Evolutionary conservation across 92 coral and sea anemone species (phyloP).

Genomic region (Epizoanthus illoricatus): DNA sequence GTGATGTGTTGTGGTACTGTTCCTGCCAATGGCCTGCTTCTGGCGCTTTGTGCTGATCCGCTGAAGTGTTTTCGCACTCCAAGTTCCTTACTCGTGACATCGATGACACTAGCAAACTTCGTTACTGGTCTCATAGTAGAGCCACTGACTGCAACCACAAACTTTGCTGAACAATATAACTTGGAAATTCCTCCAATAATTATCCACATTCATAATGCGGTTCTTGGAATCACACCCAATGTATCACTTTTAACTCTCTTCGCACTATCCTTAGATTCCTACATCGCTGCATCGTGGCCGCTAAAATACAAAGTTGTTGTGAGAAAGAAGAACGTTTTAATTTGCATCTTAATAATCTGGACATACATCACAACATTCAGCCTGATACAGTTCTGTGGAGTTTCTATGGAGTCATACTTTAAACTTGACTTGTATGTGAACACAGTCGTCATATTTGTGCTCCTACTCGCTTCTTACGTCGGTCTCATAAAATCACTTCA

Average conservation of each 20-base stretch:
- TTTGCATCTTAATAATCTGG: conserved; percentile 18
- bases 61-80: conserved; percentile 27
- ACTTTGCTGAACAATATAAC: conserved; percentile 10
- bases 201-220: background rate
- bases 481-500: conserved; percentile 28
- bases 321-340: background rate
- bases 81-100: conserved; percentile 23
- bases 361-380: conserved; percentile 27
- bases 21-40: conserved; percentile 15
- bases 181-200: background rate
- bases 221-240: conserved; percentile 12
- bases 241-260: conserved; percentile 31
- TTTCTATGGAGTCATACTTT: background rate
- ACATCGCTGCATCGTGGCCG: conserved; percentile 34
- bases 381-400: conserved; percentile 14
- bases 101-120: conserved; percentile 33
- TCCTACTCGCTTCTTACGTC: conserved; percentile 10
- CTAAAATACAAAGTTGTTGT: conserved; percentile 28
- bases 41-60: conserved; percentile 18
- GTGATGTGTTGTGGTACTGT: background rate
- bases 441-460: conserved; percentile 16
- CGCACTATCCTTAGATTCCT: conserved; percentile 20
- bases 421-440: conserved; percentile 35
- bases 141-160: conserved; percentile 6
- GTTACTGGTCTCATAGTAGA: conserved; percentile 10